Base-by-base conservation (phyloP, 2,888 invertebrate genomes). In the Apodemia zela region DNA sequence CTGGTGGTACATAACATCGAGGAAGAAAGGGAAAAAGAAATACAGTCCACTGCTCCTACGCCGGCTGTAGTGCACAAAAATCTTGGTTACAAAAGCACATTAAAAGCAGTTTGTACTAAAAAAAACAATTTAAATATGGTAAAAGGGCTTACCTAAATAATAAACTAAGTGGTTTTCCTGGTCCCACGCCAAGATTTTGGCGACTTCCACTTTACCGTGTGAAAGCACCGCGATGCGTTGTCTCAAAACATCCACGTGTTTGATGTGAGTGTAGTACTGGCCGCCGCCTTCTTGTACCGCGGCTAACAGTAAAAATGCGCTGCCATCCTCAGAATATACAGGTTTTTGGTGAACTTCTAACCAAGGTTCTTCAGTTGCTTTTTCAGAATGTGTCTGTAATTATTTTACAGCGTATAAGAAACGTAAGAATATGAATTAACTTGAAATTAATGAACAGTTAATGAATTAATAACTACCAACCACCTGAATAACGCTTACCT, bases 211-310 rank as follows among this genome's bases (percentile, higher is more conserved):
- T 75, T 95, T 94, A 42, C 97, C 97, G 77, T 97, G 97, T 62
- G 97, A 97, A 70, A 97, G 93, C 60, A 97, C 97, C 10, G 97
- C 95, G 78, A 97, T 96, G 74, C 96, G 93, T 81, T 96, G 96
- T 74, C 96, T 95, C 65, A 95, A 93, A 69, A 97, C 94, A 67
- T 96, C 96, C 69, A 97, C 94, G 81, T 97, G 97, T 78, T 97
- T 97, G 83, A 97, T 97, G 92, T 97, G 97, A 54, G 97, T 97
- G 87, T 95, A 97, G 80, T 96, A 95, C 80, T 97, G 97, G 67
- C 95, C 94, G 58, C 94, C 95, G 59, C 97, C 97, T 79, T 97
- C 97, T 77, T 96, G 96, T 61, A 97, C 96, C 18, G 96, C 94
- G 6, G 97, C 96, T 69, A 97, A 90, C 65, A 97, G 91, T 67